These are phyloP conservation scores for Sebastes fasciatus DNA, from an alignment of 2,113 vertebrate species.

Conservation along the genomic window DNA sequence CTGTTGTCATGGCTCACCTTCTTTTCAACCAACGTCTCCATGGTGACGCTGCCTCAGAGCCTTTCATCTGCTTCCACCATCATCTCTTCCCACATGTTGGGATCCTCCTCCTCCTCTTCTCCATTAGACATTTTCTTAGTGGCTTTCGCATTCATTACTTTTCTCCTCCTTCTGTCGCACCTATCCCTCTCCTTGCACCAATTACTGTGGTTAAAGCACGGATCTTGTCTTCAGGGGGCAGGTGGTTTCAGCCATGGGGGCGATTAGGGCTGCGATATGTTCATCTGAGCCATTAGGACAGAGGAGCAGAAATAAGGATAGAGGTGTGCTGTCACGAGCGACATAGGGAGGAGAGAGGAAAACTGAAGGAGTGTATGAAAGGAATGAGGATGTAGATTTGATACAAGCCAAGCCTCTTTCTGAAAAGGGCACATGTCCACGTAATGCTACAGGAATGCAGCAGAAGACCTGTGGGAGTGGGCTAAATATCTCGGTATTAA, in stretches of 20 bases:
- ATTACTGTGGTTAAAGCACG: conserved; percentile 59
- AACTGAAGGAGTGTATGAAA: conserved; percentile 10
- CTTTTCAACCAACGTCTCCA: conserved; percentile 73
- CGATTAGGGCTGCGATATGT: conserved; percentile 58
- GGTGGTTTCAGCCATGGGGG: conserved; percentile 43
- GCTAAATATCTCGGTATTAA: conserved; percentile 42
- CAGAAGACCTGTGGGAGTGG: conserved; percentile 19
- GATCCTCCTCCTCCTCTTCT: conserved; percentile 31
- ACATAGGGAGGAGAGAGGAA: conserved; percentile 6
- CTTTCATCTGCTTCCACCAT: conserved; percentile 56
- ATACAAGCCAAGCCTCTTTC: conserved; percentile 29
- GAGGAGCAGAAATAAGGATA: conserved; percentile 32
- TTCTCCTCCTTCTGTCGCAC: conserved; percentile 22
- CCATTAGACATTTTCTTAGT: conserved; percentile 42
- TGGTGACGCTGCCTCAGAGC: conserved; percentile 73
- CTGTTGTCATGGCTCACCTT: conserved; percentile 77
- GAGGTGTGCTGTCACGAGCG: conserved; percentile 21
- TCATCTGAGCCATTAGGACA: conserved; percentile 55
- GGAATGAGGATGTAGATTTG: conserved; percentile 29
- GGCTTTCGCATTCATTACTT: conserved; percentile 47
- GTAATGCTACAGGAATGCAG: conserved; percentile 47
- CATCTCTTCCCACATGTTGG: conserved; percentile 52
- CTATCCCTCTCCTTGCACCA: conserved; percentile 52
- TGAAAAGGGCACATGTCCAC: conserved; percentile 67
- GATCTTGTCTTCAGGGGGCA: conserved; percentile 57